These are phyloP conservation scores for Cheilosia soror DNA, from an alignment of 2,888 invertebrate species.

Conservation along the genomic window DNA sequence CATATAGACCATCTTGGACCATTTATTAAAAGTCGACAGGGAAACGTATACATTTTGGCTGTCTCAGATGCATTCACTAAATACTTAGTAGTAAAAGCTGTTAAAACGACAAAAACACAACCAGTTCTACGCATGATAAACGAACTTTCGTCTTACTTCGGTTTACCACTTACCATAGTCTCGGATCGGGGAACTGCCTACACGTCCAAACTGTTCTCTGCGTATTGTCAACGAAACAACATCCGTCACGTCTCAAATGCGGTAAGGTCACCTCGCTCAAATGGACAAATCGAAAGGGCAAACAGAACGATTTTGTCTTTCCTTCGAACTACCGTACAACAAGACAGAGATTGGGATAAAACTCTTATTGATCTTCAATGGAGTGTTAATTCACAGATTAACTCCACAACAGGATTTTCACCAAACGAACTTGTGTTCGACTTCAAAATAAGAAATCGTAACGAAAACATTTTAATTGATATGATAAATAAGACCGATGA, in stretches of 20 bases:
- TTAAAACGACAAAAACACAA: conserved; percentile 35
- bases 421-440: conserved; percentile 75
- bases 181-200: no score
- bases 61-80: no score
- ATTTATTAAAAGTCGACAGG: conserved; percentile 37
- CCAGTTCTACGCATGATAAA: conserved; percentile 3
- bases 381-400: conserved; percentile 67
- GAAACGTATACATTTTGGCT: conserved; percentile 28
- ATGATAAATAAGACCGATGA: conserved; percentile 4
- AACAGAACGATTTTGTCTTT: no score
- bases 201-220: no score
- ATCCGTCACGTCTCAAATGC: no score
- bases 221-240: no score
- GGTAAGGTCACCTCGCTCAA: no score
- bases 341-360: conserved; percentile 63
- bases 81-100: conserved; percentile 26
- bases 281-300: no score
- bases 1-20: conserved; percentile 76
- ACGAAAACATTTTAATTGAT: conserved; percentile 1
- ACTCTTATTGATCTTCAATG: conserved; percentile 67
- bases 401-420: conserved; percentile 54
- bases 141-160: no score
- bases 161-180: no score
- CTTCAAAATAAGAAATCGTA: conserved; percentile 41
- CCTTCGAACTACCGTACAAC: background rate